These are phyloP conservation scores for Sycobia sp. DNA, from an alignment of 1,140 invertebrate species.

Conservation along the genomic window DNA sequence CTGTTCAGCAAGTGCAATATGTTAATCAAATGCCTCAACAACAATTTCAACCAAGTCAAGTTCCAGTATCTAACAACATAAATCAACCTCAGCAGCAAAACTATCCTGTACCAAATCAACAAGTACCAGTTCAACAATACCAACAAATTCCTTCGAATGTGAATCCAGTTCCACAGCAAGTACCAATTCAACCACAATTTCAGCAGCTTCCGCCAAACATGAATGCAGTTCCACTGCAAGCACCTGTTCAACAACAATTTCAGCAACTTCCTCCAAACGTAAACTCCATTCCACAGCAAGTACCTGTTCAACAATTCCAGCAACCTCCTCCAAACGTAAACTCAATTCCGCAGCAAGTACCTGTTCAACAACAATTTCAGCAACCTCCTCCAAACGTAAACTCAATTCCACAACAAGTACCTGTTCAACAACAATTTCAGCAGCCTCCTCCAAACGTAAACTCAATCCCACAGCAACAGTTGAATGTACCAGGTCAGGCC, in stretches of 20 bases:
- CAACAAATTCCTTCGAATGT: background rate
- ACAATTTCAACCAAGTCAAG: constrained; percentile 1
- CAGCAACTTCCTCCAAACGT: constrained; percentile 17
- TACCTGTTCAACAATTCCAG: constrained; percentile 46
- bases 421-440: constrained; percentile 34
- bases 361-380: constrained; percentile 48
- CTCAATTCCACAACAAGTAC: constrained; percentile 13
- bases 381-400: constrained; percentile 23
- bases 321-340: constrained; percentile 24
- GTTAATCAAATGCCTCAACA: constrained; percentile 37
- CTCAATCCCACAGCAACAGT: constrained; percentile 20
- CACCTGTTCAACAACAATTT: too few relatives aligned
- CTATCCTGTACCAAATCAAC: constrained; percentile 39
- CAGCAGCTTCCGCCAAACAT: background rate
- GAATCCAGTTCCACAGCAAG: constrained; percentile 31
- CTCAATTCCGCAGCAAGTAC: constrained; percentile 30
- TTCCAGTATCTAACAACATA: background rate
- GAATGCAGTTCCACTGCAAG: constrained; percentile 32
- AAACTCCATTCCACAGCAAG: too few relatives aligned
- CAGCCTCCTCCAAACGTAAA: constrained; percentile 11
- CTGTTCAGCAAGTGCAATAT: constrained; percentile 37
- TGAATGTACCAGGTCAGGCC: constrained; percentile 15
- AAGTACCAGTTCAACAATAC: background rate
- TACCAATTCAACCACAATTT: too few relatives aligned
- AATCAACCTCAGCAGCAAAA: constrained; percentile 30